A percentile compares a stretch with the other conserved stretches of the same genome.
Conservation (phyloP, 2,113 vertebrate species). For the Chaetura pelagica region DNA sequence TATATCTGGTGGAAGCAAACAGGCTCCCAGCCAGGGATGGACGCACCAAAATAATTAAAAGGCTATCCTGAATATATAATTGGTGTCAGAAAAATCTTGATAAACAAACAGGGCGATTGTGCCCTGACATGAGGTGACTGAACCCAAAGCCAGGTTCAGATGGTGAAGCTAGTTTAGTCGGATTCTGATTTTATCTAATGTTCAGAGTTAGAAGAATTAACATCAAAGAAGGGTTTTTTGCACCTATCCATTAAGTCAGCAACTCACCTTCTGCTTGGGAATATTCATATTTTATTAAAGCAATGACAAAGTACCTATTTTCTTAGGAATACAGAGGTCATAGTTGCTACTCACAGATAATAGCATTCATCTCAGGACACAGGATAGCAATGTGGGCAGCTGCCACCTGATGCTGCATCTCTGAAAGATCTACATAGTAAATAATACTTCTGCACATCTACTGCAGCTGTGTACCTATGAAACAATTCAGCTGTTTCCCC, state of each 20-base stretch:
- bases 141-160: no score
- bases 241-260: background rate
- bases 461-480: accelerated
- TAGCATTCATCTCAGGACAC: background rate
- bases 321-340: background rate
- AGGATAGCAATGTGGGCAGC: background rate
- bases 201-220: background rate
- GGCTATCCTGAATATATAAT: no score
- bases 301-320: background rate
- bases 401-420: background rate
- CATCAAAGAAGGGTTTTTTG: background rate
- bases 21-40: no score
- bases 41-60: no score
- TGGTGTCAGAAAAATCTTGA: no score
- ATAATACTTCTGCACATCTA: background rate
- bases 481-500: background rate
- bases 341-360: background rate
- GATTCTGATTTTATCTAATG: background rate
- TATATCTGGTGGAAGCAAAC: no score
- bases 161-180: background rate
- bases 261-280: background rate
- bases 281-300: background rate
- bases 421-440: background rate
- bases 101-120: no score
- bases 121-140: no score